These are phyloP conservation scores for Eristalis tenax DNA, from an alignment of 2,888 invertebrate species.

Conservation along the genomic window DNA sequence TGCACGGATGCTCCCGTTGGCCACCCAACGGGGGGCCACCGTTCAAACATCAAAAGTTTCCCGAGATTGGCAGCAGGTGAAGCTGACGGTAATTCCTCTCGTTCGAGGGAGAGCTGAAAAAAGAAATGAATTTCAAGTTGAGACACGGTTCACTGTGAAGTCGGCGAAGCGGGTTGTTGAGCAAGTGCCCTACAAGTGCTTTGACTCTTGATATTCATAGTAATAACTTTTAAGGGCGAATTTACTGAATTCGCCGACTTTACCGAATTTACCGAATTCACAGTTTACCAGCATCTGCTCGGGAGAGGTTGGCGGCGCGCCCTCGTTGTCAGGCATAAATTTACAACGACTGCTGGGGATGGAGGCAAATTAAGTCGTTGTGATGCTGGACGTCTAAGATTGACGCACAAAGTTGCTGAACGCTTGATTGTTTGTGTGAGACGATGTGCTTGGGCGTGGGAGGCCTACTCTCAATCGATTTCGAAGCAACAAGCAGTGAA, in stretches of 20 bases:
- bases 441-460: too few species aligned
- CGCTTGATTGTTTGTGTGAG: neutral
- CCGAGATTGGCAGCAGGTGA: constrained; percentile 59
- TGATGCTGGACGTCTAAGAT: neutral
- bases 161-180: neutral
- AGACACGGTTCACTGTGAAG: neutral
- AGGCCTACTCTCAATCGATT: too few species aligned
- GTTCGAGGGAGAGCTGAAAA: neutral
- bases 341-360: neutral
- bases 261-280: neutral
- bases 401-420: neutral
- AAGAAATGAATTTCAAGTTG: constrained; percentile 10
- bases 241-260: neutral
- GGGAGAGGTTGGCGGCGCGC: neutral
- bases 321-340: neutral
- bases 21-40: neutral
- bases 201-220: constrained; percentile 41
- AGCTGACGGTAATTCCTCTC: constrained; percentile 23
- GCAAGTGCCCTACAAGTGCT: constrained; percentile 24
- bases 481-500: too few species aligned
- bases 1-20: constrained; percentile 20
- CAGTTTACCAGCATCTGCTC: neutral
- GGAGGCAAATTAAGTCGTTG: neutral
- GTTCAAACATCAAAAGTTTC: constrained; percentile 48
- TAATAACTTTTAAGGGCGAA: constrained; percentile 2